Percentiles rank a stretch among this genome's conserved stretches.
Evolutionary conservation across 2,113 vertebrate species (phyloP).

Genomic region (Plecturocebus donacophilus): DNA sequence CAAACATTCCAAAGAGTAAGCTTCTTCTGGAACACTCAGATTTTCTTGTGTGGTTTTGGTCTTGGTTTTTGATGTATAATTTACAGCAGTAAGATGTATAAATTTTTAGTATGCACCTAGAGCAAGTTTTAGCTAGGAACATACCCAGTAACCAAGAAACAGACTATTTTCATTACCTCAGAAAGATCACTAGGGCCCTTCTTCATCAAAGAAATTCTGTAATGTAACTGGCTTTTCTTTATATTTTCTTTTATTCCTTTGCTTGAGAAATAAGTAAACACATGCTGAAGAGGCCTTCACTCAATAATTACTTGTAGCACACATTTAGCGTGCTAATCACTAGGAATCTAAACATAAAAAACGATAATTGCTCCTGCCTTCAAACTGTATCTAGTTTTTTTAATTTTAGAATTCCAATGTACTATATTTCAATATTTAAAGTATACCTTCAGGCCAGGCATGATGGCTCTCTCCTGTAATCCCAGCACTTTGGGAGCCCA

Average conservation of each 20-base stretch:
- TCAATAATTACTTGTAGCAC: conserved; percentile 23
- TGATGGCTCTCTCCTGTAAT: no score
- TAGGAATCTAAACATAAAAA: neutral
- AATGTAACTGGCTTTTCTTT: neutral
- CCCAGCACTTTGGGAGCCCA: no score
- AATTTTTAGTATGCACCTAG: neutral
- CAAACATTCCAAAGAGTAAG: neutral
- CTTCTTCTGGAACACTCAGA: neutral
- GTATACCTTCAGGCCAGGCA: no score
- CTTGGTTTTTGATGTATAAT: neutral
- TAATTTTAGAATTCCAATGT: neutral
- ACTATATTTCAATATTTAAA: conserved; percentile 24
- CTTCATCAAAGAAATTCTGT: neutral
- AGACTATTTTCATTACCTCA: neutral
- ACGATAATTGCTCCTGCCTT: neutral
- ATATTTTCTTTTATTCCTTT: neutral
- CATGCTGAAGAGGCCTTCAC: neutral
- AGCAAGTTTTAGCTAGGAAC: neutral
- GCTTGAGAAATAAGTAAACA: neutral
- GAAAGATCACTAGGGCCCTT: neutral
- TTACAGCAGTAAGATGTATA: neutral
- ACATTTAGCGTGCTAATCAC: neutral
- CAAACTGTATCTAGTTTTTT: neutral
- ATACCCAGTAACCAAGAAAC: neutral
- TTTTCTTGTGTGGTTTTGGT: neutral